Conservation (phyloP, 1,140 invertebrate species). For the Parapsyche elsis region DNA sequence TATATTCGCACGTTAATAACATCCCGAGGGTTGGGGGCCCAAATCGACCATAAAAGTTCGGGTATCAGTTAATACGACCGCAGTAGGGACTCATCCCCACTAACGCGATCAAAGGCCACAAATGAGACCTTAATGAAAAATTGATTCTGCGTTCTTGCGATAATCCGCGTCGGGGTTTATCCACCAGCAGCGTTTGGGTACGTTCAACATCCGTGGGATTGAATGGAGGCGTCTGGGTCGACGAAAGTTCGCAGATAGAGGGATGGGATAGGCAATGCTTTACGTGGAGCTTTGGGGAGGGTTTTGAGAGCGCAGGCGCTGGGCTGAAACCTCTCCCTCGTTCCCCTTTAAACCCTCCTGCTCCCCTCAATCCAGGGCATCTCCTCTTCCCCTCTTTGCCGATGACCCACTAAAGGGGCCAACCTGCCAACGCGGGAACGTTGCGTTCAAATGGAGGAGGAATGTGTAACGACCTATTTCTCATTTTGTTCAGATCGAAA, state of each 20-base stretch:
- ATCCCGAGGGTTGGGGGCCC: not conserved
- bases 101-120: not conserved
- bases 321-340: not conserved
- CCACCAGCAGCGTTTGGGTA: not conserved
- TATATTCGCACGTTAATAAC: not conserved
- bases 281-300: too few species aligned
- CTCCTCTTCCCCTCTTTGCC: not conserved
- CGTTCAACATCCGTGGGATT: not conserved
- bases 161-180: not conserved
- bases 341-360: too few species aligned
- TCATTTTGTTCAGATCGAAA: not conserved
- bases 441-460: not conserved
- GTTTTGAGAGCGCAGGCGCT: not conserved
- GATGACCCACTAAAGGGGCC: slow-evolving; percentile 37
- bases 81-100: not conserved
- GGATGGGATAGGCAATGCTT: too few species aligned
- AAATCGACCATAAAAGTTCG: slow-evolving; percentile 3
- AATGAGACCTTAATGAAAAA: slow-evolving; percentile 9
- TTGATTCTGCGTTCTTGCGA: not conserved
- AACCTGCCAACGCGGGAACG: not conserved
- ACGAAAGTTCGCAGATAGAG: too few species aligned
- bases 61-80: not conserved
- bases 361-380: not conserved
- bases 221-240: not conserved
- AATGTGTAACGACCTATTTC: slow-evolving; percentile 12